phyloP scores from a whole-genome alignment of 2,888 invertebrate species.

The Ophonus ardosiacus region DNA sequence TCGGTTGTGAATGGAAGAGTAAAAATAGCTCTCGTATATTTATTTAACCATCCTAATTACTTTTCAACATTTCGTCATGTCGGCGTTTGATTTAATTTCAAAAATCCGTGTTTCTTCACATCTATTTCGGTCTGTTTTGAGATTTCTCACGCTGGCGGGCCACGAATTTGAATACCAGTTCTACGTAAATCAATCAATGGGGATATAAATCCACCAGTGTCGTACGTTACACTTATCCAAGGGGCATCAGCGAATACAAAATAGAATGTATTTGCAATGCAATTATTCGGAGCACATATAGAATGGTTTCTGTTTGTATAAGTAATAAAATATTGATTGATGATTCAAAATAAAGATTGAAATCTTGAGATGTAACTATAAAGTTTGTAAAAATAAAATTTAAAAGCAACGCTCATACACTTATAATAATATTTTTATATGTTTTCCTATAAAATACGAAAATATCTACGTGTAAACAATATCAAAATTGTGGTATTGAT shows the following conservation, averaged over 20 bases:
- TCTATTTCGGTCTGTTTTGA: neutral
- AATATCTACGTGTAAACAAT: neutral
- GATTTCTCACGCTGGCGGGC: neutral
- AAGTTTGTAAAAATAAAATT: neutral
- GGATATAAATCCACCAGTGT: neutral
- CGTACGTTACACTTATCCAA: neutral
- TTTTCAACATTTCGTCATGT: neutral
- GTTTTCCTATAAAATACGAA: neutral
- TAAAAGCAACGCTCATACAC: neutral
- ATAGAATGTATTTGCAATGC: neutral
- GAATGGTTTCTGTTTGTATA: neutral
- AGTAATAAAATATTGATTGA: too few species aligned
- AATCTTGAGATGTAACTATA: neutral
- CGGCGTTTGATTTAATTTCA: too few species aligned
- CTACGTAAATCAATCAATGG: neutral
- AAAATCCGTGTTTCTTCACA: neutral
- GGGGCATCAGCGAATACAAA: neutral
- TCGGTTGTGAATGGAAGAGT: neutral
- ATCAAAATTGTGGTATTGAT: neutral
- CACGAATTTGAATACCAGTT: neutral
- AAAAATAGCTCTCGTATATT: neutral
- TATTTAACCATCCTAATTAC: neutral
- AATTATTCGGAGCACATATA: neutral
- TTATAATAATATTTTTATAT: neutral
- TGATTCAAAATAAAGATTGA: neutral